Evolutionary conservation across 2,888 invertebrate species (phyloP).

Genomic region (Leucozona laternaria): DNA sequence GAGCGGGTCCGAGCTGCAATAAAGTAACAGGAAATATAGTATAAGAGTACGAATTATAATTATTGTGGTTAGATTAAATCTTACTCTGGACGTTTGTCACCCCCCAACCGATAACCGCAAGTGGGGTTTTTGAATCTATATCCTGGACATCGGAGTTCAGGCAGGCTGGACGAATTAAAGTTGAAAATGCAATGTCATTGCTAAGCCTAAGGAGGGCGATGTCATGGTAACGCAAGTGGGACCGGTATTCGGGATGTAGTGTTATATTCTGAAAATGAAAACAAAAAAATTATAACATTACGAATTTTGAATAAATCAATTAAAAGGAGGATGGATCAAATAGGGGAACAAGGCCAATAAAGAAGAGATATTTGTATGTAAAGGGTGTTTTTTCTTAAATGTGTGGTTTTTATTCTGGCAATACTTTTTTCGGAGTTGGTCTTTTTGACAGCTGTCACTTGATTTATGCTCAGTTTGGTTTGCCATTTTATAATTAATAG

Average conservation of each 20-base stretch:
- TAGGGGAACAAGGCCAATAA: too few species aligned
- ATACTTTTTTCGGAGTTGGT: too few species aligned
- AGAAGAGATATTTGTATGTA: too few species aligned
- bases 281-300: neutral
- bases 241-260: slow-evolving; percentile 79
- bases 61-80: too few species aligned
- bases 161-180: slow-evolving; percentile 78
- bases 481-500: too few species aligned
- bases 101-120: slow-evolving; percentile 81
- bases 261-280: slow-evolving; percentile 76
- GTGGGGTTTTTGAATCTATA: slow-evolving; percentile 73
- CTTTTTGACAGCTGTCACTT: too few species aligned
- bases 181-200: slow-evolving; percentile 60
- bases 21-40: neutral
- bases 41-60: neutral
- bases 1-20: slow-evolving; percentile 71
- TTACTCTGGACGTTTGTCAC: slow-evolving; percentile 78
- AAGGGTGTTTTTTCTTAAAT: too few species aligned
- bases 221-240: slow-evolving; percentile 79
- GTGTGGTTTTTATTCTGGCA: too few species aligned
- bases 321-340: too few species aligned
- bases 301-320: neutral
- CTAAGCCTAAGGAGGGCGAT: slow-evolving; percentile 79
- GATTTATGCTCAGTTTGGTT: too few species aligned
- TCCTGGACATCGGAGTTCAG: slow-evolving; percentile 77